These are phyloP conservation scores for Oxystoma pomonae DNA, from an alignment of 2,888 invertebrate genomes.

Conservation along the genomic window DNA sequence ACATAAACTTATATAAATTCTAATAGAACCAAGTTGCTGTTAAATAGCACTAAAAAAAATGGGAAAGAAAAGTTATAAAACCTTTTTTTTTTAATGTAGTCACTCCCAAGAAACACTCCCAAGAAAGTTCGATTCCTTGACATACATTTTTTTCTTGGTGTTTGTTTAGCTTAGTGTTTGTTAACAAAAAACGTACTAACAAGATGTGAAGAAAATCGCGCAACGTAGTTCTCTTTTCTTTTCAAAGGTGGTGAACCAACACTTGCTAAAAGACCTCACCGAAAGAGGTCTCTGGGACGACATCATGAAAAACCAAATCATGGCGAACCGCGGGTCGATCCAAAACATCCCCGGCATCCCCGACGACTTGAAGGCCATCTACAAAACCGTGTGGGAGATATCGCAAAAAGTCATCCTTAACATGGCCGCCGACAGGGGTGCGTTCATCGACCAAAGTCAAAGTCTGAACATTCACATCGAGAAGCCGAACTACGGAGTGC, in stretches of 20 bases:
- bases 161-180: no score
- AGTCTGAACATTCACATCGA: constrained; percentile 97
- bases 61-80: no score
- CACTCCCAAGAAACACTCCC: no score
- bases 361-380: constrained; percentile 76
- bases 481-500: constrained; percentile 86
- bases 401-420: constrained; percentile 88
- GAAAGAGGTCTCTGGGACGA: constrained; percentile 91
- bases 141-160: no score
- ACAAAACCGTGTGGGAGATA: constrained; percentile 98
- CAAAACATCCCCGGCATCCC: constrained; percentile 86
- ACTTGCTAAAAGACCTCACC: constrained; percentile 88
- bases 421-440: constrained; percentile 97
- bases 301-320: constrained; percentile 90
- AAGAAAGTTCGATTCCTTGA: no score
- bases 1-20: no score
- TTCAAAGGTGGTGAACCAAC: constrained; percentile 74
- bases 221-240: background rate
- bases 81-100: no score
- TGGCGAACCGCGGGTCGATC: constrained; percentile 88
- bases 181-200: no score
- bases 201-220: no score
- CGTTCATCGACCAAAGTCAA: constrained; percentile 98
- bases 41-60: no score
- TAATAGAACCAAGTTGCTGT: no score